Evolutionary conservation across 1,140 invertebrate genomes (phyloP).

Genomic region (Apis florea): DNA sequence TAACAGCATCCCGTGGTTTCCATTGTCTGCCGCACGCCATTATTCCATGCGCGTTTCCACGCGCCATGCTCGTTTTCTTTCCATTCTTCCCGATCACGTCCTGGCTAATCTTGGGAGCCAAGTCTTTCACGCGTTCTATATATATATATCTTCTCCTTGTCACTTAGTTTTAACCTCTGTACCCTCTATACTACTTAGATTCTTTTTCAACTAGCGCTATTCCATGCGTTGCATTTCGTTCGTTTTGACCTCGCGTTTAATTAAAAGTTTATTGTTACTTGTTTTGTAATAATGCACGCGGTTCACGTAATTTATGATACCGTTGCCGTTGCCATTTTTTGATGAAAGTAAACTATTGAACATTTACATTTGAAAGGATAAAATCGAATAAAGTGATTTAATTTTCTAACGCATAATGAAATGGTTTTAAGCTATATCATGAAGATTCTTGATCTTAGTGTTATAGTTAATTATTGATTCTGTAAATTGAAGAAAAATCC

Average conservation of each 20-base stretch:
- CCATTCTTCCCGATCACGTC: neutral
- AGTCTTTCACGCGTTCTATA: neutral
- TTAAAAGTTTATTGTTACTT: constrained; percentile 8
- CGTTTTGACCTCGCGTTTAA: neutral
- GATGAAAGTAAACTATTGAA: too few species aligned
- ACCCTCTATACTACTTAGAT: neutral
- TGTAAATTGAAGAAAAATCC: too few species aligned
- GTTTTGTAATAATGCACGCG: neutral
- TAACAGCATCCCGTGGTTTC: constrained; percentile 31
- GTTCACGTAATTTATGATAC: neutral
- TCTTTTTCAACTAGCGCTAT: neutral
- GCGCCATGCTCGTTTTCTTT: neutral
- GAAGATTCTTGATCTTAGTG: too few species aligned
- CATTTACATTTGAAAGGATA: too few species aligned
- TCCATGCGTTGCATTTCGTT: neutral
- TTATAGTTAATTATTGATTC: too few species aligned
- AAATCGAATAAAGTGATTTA: too few species aligned
- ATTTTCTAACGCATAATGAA: too few species aligned
- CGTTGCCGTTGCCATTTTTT: too few species aligned
- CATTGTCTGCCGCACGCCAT: constrained; percentile 28
- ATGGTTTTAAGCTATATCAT: too few species aligned
- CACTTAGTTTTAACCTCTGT: neutral
- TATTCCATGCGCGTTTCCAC: constrained; percentile 10
- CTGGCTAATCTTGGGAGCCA: constrained; percentile 5
- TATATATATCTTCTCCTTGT: neutral